Evolutionary conservation across 2,113 vertebrate genomes (phyloP), one percentile per base, ranked within the genome.

Genomic region (Caretta caretta): DNA sequence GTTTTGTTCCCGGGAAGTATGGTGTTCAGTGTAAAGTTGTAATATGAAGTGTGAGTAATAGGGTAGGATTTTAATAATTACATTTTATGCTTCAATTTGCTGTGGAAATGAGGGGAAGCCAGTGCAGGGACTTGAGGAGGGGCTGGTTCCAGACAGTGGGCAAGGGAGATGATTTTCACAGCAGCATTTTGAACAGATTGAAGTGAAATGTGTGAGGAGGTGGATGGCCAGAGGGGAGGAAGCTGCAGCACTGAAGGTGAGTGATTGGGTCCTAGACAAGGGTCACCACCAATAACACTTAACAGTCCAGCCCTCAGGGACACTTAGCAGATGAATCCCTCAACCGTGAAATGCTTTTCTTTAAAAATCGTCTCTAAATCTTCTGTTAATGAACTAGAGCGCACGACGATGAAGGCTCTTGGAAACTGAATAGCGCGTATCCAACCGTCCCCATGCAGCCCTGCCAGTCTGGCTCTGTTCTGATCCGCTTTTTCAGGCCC

Each of bases 401-500:
- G 59, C 87, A 79, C 35, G 91, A 94, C 94, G 94, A 91, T 79
- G 19, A 89, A 92, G 89, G 51, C 85, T 25, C 27, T 92, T 93
- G 84, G 82, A 90, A 69, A 13, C 10, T 11, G 91, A 27, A 50
- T 48, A 90, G 90, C 13, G 62, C 84, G 11, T 16, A 78, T 93
- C 24, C 65, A 84, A 81, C 75, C 81, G 10, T 83, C 94, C 89
- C 54, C 90, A 91, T 86, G 90, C 94, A 90, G 88, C 86, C 94
- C 88, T 97, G 92, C 86, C 92, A 29, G 1, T 22, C 87, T 93
- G 94, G 94, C 94, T 92, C 93, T 83, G 95, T 92, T 72, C 93
- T 93, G 88, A 91, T 79, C 84, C 90, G 88, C 31, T 97, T 90
- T 94, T 91, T 57, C 48, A 76, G 81, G 14, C 81, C 75, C 85